Base-by-base conservation (phyloP, 2,888 invertebrate genomes). In the Lithophane leautieri region DNA sequence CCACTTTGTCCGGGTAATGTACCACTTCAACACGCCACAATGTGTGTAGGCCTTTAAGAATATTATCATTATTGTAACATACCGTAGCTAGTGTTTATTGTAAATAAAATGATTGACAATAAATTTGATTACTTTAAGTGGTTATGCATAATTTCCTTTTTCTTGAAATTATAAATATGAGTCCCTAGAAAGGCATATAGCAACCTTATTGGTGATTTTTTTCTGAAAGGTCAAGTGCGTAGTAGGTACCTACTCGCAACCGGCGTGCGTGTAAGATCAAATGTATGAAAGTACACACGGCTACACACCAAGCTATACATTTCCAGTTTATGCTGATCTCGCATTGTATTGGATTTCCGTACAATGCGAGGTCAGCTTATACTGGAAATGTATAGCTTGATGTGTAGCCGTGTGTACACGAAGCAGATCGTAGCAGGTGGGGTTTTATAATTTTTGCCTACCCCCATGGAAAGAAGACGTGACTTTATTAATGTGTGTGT, bases 61-160 rank as follows among this genome's bases (percentile, higher is more conserved):
- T 85, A 85, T 87, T 92, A 91, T 92, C 88, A 91, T 84, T 91
- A 90, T 86, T 88, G 89, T 90, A 90, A 92, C 87, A 91, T 92
- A 91, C 81, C 89, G 91, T 95, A 94, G 90, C 83, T 93, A 93
- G 89, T 90, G 90, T 95, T 94, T 95, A 94, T 86, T 96, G 95
- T 96, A 95, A 95, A 96, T 96, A 95, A 94, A 95, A 91, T 92
- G 93, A 95, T 96, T 96, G 96, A 96, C 95, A 96, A 96, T 96
- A 95, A 95, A 95, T 92, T 94, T 94, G 93, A 94, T 93, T 94
- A 94, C 92, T 94, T 91, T 91, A 93, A 86, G 88, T 89, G 83
- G 84, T 90, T 89, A 86, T 82, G 86, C 88, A 86, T 90, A 88
- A 86, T 89, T 86, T 82, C 82, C 86, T 73, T 78, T 58, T 52